Percentiles rank a stretch among this genome's conserved stretches.
Conservation (phyloP, 2,113 vertebrate species). For the Oreochromis tanganicae region DNA sequence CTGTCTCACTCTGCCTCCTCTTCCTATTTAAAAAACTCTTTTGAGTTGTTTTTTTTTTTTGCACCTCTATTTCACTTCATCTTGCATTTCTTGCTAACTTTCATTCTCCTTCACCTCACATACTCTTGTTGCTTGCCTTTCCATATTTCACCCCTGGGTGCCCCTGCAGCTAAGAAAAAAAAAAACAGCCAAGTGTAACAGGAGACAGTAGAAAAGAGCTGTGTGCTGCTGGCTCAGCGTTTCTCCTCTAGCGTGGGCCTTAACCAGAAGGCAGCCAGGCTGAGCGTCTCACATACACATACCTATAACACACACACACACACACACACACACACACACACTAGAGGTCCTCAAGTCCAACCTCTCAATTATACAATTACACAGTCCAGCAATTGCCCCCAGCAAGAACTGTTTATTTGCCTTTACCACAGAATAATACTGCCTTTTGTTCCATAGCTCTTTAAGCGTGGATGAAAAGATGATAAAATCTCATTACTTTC, state of each 20-base stretch:
- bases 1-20: not conserved
- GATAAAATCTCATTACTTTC: slow-evolving; percentile 50
- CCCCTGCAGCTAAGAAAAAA: slow-evolving; percentile 56
- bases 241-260: slow-evolving; percentile 45
- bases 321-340: slow-evolving; percentile 11
- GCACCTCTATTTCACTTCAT: not conserved
- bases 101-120: slow-evolving; percentile 5
- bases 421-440: slow-evolving; percentile 46
- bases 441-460: slow-evolving; percentile 51
- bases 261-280: slow-evolving; percentile 42
- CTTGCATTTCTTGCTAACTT: not conserved
- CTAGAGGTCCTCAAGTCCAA: slow-evolving; percentile 46
- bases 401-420: slow-evolving; percentile 68
- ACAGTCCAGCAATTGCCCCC: slow-evolving; percentile 59
- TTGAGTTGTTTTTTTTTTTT: not conserved
- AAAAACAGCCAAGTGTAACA: slow-evolving; percentile 51
- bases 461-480: slow-evolving; percentile 41
- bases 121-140: slow-evolving; percentile 55
- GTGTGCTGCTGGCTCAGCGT: slow-evolving; percentile 62
- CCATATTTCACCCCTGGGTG: slow-evolving; percentile 59
- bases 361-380: slow-evolving; percentile 72
- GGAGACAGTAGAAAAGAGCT: slow-evolving; percentile 60
- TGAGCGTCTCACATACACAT: not conserved
- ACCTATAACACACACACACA: not conserved
- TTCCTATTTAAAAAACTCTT: not conserved